Evolutionary conservation across 2,888 invertebrate genomes (phyloP).

Genomic region (Parnassius smintheus): DNA sequence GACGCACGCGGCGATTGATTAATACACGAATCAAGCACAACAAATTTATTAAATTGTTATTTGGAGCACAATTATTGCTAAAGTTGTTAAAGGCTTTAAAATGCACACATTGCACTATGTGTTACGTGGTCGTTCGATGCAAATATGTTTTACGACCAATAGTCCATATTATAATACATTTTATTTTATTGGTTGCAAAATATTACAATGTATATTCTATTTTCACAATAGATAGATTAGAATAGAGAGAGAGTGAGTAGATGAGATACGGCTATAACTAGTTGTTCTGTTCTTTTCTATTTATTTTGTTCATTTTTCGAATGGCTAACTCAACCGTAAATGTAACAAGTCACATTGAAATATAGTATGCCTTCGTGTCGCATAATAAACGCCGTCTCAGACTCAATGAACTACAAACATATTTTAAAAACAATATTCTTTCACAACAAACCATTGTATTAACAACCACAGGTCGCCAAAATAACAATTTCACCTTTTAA

Average conservation of each 20-base stretch:
- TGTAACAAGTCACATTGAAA: conserved; percentile 49
- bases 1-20: conserved; percentile 47
- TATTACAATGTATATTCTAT: no score
- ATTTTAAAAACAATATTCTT: conserved; percentile 20
- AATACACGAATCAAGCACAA: conserved; percentile 46
- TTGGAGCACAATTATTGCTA: conserved; percentile 1
- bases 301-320: conserved; percentile 50
- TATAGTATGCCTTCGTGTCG: conserved; percentile 36
- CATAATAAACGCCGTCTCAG: conserved; percentile 16
- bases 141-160: not conserved
- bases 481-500: not conserved
- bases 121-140: conserved; percentile 1
- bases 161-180: not conserved
- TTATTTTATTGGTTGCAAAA: not conserved
- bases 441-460: conserved; percentile 20
- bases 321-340: conserved; percentile 52
- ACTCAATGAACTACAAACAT: conserved; percentile 33
- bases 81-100: not conserved
- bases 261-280: conserved; percentile 42
- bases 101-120: conserved; percentile 2
- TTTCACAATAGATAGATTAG: no score
- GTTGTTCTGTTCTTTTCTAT: conserved; percentile 33
- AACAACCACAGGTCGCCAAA: not conserved
- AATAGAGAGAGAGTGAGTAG: conserved; percentile 6
- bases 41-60: conserved; percentile 5